Percentiles rank a stretch among this genome's conserved stretches.
Evolutionary conservation across 2,797 vertebrate species (phyloP).

Genomic region (Orientallactaga sibirica): DNA sequence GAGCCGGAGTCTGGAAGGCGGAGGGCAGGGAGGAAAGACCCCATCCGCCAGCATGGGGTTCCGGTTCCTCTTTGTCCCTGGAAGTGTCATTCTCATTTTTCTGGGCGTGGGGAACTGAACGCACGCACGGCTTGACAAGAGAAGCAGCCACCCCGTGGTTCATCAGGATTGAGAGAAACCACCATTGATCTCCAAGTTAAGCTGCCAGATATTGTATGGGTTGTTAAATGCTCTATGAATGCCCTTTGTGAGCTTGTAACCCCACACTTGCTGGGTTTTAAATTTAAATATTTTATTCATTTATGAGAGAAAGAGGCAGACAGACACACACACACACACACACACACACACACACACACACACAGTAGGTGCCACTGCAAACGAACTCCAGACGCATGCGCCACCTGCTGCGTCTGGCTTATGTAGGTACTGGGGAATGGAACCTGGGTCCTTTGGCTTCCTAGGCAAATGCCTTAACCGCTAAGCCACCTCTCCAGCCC

Average conservation of each 20-base stretch:
- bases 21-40: too few relatives aligned
- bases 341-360: too few relatives aligned
- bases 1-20: too few relatives aligned
- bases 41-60: background rate
- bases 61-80: constrained; percentile 25
- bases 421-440: too few relatives aligned
- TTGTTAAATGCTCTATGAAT: constrained; percentile 1
- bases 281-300: background rate
- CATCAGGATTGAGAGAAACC: background rate
- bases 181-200: background rate
- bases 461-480: too few relatives aligned
- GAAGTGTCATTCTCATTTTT: constrained; percentile 44
- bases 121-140: background rate
- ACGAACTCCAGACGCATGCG: too few relatives aligned
- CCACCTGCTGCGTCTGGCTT: too few relatives aligned
- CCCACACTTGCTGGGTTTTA: constrained; percentile 1
- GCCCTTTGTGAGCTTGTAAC: background rate
- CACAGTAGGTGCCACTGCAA: too few relatives aligned
- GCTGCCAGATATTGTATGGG: background rate
- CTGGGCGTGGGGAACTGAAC: background rate
- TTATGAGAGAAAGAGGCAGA: background rate
- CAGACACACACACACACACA: too few relatives aligned
- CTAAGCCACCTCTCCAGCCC: too few relatives aligned
- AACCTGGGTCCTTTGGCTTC: too few relatives aligned
- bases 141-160: background rate